A percentile compares a stretch with the other conserved stretches of the same genome.
phyloP scores from a whole-genome alignment of 2,113 vertebrate species.

The Cavia porcellus region DNA sequence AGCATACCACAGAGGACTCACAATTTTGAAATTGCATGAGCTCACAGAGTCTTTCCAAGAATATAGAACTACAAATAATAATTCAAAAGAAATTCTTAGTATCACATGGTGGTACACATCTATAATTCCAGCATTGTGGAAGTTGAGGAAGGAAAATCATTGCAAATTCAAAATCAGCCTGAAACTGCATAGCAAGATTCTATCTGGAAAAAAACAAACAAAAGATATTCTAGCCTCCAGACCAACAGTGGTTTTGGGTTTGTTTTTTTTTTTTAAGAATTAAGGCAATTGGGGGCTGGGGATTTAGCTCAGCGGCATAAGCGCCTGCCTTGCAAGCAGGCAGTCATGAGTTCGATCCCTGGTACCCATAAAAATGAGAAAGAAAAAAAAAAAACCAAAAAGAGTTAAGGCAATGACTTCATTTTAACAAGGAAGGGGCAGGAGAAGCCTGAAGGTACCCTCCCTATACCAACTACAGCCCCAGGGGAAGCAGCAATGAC shows the following conservation, averaged over 20 bases:
- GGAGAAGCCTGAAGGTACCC: rapidly evolving
- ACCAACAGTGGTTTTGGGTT: neutral
- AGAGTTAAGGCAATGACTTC: neutral
- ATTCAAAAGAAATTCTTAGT: neutral
- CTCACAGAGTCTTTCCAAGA: neutral
- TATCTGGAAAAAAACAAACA: neutral
- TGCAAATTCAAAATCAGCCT: neutral
- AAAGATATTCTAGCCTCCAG: neutral
- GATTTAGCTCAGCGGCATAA: no score
- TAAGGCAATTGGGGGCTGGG: no score
- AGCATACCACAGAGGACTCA: neutral
- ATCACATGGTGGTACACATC: neutral
- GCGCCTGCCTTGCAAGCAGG: no score
- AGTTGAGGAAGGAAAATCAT: neutral
- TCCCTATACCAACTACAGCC: neutral
- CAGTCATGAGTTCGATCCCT: no score
- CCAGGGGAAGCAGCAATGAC: neutral
- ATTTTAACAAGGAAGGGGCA: neutral
- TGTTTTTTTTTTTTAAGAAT: no score
- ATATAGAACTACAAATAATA: neutral
- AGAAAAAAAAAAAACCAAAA: no score
- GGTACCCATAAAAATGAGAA: no score
- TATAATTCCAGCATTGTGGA: neutral
- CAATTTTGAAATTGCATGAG: neutral
- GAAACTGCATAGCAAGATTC: neutral